Evolutionary conservation across 2,888 invertebrate species (phyloP), one percentile per base, ranked within the genome.

Genomic region (Drosophila neotestacea): DNA sequence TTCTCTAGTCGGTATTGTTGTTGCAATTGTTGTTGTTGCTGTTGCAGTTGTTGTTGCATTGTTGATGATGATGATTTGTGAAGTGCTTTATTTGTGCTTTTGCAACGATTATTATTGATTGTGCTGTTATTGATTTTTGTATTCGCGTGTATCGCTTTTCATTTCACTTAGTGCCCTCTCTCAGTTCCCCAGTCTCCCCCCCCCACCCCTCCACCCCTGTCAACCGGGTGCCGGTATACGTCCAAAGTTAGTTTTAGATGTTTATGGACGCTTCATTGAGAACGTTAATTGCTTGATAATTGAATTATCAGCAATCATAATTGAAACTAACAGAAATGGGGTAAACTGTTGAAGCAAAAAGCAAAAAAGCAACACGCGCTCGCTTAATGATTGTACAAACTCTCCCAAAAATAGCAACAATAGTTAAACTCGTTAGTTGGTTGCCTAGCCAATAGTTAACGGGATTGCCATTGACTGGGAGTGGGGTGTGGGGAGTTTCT

Each of bases 291-390:
- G 78, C 72, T 73, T 76, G 84, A 88, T 85, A 88, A 85, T 85
- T 85, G 65, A 85, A 83, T 83, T 85, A 85, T 88, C 88, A 70
- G 68, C 78, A 75, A 79, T 79, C 83, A 77, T 73, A 85, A 87
- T 77, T 78, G 78, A 81, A 67, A 55, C 41, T 38, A 22, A 22
- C 22, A 70, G 52, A 44, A 70, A 56, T 67, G 51, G 42, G 50
- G 30, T 51, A 54, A 61, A 58, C 32, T 22, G 22, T 22, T 22
- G 22, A 22, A 32, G 9, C 6, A 32, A 58, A 50, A 54, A 28
- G n/a, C n/a, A n/a, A 32, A 58, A 50, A 54, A 47, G n/a, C 61
- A 79, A 64, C 83, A 86, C 85, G 87, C 85, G 82, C 79, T 70
- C 64, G 34, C 50, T 52, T 55, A 70, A 70, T 85, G 81, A 54